A percentile compares a stretch with the other conserved stretches of the same genome.
Conservation (phyloP, 2,113 vertebrate genomes). For the Urocolius indicus region DNA sequence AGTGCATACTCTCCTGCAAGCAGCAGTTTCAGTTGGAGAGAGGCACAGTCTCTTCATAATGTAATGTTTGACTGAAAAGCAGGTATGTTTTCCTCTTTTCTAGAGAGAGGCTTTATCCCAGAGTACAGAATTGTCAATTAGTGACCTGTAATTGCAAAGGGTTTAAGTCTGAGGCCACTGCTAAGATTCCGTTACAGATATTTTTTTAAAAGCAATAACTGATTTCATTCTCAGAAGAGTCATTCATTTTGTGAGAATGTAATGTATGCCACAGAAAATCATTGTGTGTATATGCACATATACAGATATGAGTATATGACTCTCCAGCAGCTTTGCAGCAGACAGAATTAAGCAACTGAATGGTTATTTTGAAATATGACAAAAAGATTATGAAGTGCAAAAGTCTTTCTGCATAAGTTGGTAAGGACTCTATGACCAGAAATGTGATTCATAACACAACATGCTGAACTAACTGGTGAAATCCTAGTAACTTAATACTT, state of each 20-base stretch:
- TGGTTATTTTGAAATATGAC: not conserved
- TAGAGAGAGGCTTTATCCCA: not conserved
- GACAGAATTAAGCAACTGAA: not conserved
- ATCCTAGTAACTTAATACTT: not conserved
- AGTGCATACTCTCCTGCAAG: not conserved
- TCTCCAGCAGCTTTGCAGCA: not conserved
- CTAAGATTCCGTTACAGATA: not conserved
- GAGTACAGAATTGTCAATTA: constrained; percentile 33
- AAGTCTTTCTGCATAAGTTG: not conserved
- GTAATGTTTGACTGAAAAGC: not conserved
- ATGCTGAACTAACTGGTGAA: not conserved
- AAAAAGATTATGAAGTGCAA: not conserved
- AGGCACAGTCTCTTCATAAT: not conserved
- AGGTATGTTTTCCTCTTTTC: not conserved
- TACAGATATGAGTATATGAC: not conserved
- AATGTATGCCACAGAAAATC: not conserved
- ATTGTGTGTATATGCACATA: rapidly evolving
- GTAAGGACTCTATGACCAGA: not conserved
- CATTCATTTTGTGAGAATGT: not conserved
- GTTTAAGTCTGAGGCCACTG: constrained; percentile 33
- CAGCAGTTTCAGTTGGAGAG: not conserved
- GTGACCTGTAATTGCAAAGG: not conserved
- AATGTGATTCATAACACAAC: not conserved
- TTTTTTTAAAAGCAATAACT: constrained; percentile 4
- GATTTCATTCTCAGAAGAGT: constrained; percentile 13